These are phyloP conservation scores for Lynx canadensis DNA, from an alignment of 2,113 vertebrate species.

Conservation along the genomic window DNA sequence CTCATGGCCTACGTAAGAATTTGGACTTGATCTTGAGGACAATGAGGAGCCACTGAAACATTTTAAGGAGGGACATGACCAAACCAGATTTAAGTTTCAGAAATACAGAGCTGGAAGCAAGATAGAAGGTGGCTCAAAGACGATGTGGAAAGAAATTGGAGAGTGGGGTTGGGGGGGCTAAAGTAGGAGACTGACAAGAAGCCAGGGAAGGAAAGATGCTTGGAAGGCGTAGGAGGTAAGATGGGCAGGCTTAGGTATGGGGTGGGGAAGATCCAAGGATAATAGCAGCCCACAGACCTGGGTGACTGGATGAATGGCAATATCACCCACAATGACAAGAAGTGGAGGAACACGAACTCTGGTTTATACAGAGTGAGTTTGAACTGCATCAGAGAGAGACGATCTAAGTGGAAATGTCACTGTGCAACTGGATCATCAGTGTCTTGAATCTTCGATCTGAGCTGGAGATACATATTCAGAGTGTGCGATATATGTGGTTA, in stretches of 20 bases:
- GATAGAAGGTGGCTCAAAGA: background rate
- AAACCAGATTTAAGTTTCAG: background rate
- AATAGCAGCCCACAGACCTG: background rate
- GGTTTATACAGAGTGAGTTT: background rate
- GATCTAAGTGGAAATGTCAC: background rate
- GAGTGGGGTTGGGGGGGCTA: accelerated
- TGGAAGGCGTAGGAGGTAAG: background rate
- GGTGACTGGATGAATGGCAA: background rate
- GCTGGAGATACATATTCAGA: background rate
- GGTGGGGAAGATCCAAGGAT: background rate
- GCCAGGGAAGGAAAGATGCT: background rate
- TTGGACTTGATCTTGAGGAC: background rate
- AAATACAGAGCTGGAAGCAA: background rate
- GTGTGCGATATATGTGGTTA: accelerated
- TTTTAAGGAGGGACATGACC: background rate
- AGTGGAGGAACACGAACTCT: background rate
- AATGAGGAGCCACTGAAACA: background rate
- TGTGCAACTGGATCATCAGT: background rate
- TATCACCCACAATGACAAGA: no score
- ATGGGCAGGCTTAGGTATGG: background rate
- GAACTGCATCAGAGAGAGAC: background rate
- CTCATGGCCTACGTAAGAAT: background rate
- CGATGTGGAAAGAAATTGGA: background rate
- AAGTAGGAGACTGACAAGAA: background rate
- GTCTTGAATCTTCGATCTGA: background rate